phyloP scores from a whole-genome alignment of 2,113 vertebrate species.

The Pituophis catenifer region DNA sequence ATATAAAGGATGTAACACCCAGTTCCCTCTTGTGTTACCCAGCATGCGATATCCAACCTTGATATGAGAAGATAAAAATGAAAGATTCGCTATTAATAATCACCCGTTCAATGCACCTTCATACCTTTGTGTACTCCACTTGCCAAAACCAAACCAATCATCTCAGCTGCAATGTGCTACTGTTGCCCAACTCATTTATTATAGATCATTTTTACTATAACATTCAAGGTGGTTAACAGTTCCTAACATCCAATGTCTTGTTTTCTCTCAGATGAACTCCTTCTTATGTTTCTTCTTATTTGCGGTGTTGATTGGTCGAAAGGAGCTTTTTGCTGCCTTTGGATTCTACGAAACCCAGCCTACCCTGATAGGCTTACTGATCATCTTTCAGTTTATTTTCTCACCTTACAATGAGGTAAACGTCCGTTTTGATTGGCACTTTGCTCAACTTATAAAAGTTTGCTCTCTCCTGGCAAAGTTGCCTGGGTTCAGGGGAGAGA shows the following conservation, averaged over 20 bases:
- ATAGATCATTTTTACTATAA: background rate
- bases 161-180: background rate
- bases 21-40: background rate
- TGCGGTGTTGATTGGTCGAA: slow-evolving; percentile 89
- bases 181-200: background rate
- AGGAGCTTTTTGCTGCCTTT: slow-evolving; percentile 94
- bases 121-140: background rate
- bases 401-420: slow-evolving; percentile 98
- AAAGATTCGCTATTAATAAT: background rate
- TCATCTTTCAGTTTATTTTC: slow-evolving; percentile 99
- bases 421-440: background rate
- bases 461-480: background rate
- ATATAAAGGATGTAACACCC: background rate
- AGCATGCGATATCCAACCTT: background rate
- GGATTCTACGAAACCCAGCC: slow-evolving; percentile 91
- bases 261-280: slow-evolving; percentile 86
- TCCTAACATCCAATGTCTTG: background rate
- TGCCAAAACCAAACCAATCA: background rate
- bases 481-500: too few relatives aligned
- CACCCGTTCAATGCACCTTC: background rate
- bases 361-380: slow-evolving; percentile 95
- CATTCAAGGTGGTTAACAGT: background rate
- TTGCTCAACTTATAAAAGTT: background rate
- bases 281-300: slow-evolving; percentile 97
- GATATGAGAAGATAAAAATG: background rate